phyloP scores from a whole-genome alignment of 2,113 vertebrate genomes.

The Lynx canadensis region DNA sequence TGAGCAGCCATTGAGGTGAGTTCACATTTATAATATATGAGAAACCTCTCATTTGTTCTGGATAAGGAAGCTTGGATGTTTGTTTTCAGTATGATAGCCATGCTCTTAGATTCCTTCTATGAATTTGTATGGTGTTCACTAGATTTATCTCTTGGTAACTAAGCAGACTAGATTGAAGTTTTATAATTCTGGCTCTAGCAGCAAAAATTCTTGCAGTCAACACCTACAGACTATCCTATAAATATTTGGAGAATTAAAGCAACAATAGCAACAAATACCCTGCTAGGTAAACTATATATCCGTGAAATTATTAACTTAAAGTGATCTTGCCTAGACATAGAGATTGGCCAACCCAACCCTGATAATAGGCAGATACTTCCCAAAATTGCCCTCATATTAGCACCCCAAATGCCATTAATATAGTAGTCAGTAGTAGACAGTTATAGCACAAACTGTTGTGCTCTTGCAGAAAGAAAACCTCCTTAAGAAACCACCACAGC shows the following conservation, averaged over 20 bases:
- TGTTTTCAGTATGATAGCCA: background rate
- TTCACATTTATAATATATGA: background rate
- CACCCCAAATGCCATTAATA: background rate
- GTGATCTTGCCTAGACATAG: background rate
- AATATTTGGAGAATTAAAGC: background rate
- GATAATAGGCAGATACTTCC: background rate
- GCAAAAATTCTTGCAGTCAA: background rate
- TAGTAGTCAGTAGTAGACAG: background rate
- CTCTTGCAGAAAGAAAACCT: background rate
- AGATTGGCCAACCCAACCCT: background rate
- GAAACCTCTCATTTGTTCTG: background rate
- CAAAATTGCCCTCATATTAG: background rate
- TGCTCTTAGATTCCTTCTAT: background rate
- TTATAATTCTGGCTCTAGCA: background rate
- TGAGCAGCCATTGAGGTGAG: background rate
- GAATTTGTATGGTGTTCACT: background rate
- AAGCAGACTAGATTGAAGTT: background rate
- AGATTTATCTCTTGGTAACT: background rate
- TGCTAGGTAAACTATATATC: background rate
- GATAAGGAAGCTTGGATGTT: background rate
- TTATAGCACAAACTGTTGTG: background rate
- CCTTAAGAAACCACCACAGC: background rate
- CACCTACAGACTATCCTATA: background rate
- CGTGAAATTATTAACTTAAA: background rate
- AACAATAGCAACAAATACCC: background rate